Evolutionary conservation across 2,797 vertebrate genomes (phyloP).

Genomic region (Xiphophorus birchmanni): DNA sequence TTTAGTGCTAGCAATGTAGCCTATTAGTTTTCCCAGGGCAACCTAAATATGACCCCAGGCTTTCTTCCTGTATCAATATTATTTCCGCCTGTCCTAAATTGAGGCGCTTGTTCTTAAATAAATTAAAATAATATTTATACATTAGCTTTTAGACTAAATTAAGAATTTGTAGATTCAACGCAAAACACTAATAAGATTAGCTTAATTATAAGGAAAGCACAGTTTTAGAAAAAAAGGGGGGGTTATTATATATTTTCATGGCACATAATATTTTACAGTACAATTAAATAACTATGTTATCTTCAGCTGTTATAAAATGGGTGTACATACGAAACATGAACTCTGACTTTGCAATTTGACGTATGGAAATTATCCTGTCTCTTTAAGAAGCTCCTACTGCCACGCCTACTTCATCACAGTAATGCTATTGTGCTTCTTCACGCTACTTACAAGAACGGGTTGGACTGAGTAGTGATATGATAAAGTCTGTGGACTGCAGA

Average conservation of each 20-base stretch:
- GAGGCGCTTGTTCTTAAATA: background rate
- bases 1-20: slow-evolving; percentile 45
- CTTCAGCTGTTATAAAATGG: background rate
- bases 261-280: background rate
- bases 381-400: background rate
- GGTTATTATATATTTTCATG: background rate
- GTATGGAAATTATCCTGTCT: background rate
- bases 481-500: background rate
- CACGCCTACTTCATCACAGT: background rate
- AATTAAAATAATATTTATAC: background rate
- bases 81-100: slow-evolving; percentile 46
- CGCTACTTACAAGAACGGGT: fast-evolving
- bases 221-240: background rate
- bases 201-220: background rate
- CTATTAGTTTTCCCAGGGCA: slow-evolving; percentile 27
- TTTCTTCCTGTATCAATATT: background rate
- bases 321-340: background rate
- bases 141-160: background rate
- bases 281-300: background rate
- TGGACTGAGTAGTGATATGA: background rate
- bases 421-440: no score
- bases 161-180: background rate
- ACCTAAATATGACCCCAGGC: slow-evolving; percentile 26
- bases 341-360: background rate
- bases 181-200: background rate